Evolutionary conservation across 1,140 invertebrate species (phyloP).

Genomic region (Popillia japonica): DNA sequence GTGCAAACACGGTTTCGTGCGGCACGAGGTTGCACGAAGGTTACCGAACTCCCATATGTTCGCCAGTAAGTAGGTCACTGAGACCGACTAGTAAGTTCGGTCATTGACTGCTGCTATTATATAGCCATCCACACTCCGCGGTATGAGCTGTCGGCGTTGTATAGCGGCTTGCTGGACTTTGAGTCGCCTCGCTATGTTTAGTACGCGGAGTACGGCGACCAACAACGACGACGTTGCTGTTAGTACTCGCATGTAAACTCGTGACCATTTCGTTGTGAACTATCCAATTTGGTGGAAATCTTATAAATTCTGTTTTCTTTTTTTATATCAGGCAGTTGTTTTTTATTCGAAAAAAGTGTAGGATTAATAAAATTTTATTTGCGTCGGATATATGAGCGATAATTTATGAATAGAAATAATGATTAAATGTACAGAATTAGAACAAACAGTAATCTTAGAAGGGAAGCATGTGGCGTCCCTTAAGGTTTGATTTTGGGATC

Average conservation of each 20-base stretch:
- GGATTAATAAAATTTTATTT: no score
- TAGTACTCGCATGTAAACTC: background rate
- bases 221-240: background rate
- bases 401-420: no score
- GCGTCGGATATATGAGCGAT: no score
- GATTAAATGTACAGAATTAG: no score
- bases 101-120: slow-evolving; percentile 54
- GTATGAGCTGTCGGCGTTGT: slow-evolving; percentile 15
- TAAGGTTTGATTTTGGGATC: no score
- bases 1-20: slow-evolving; percentile 42
- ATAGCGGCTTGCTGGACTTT: slow-evolving; percentile 50
- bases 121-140: slow-evolving; percentile 12
- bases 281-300: background rate
- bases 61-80: slow-evolving; percentile 59
- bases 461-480: no score
- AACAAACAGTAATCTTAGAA: no score
- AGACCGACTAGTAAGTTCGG: slow-evolving; percentile 58
- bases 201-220: background rate
- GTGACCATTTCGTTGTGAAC: background rate
- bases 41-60: slow-evolving; percentile 54
- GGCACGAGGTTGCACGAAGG: slow-evolving; percentile 44
- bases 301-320: no score
- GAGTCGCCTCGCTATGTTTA: slow-evolving; percentile 47
- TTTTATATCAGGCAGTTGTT: no score
- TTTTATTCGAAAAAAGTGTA: no score